Base-by-base conservation (phyloP, 2,113 vertebrate species). In the Muntiacus muntjak region DNA sequence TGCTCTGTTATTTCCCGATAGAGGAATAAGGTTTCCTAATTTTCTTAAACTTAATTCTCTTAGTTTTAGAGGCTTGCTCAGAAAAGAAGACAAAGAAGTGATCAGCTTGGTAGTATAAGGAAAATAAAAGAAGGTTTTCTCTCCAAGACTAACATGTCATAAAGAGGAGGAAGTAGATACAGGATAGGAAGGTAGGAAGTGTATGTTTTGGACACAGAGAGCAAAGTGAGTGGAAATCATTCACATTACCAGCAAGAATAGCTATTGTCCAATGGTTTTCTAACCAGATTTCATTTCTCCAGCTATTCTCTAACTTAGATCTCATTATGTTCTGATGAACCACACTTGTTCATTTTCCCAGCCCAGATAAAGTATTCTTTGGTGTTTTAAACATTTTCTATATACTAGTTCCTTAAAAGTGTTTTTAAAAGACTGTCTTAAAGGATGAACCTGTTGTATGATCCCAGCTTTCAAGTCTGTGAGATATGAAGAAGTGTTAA, bases 401-500 rank as follows among this genome's bases (percentile, higher is more conserved):
- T 33, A 45, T 30, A 30, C 15, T 30, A 5, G 15, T 83, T 93
- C 79, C 87, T 97, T 89, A 55, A 95, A 76, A 78, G 16, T 30
- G 15, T 47, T 91, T 94, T 90, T 82, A 25, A 60, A 67, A 94
- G 36, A 96, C 36, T 17, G 8, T 81, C 64, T 93, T 55, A 89
- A 94, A 83, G 60, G 55, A 93, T 74, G 55, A 92, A 90, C 17
- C 26, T 92, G 26, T 88, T 57, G 12, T 43, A 55, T 60, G 26
- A 57, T 26, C 43, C 19, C 83, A 50, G 60, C 76, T 88, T 97
- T 91, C 85, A 96, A 54, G 26, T 93, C 57, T 87, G 67, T 84
- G 76, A 97, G 86, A 86, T 62, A 95, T 91, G 92, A 87, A 83
- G 91, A 85, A 78, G n/a, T 76, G 54, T 92, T 83, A 96, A 87